Evolutionary conservation across 53 echinoderm and acorn worm genomes (phyloP).

Genomic region (Paelopatides confundens): DNA sequence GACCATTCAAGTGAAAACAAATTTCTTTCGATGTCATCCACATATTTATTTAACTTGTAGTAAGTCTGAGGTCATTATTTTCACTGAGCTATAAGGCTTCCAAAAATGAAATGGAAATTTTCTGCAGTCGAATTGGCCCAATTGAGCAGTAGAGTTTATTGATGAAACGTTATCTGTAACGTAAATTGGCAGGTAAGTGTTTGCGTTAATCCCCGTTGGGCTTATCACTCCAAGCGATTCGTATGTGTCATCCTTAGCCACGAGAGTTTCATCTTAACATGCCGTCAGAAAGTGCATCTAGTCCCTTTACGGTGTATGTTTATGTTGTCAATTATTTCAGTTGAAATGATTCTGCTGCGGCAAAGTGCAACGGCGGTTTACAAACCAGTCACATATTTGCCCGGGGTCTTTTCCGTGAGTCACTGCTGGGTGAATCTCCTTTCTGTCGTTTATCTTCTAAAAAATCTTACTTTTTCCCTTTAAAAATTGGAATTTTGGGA

Average conservation of each 20-base stretch:
- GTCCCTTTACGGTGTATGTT: constrained; percentile 20
- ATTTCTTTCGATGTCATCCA: background rate
- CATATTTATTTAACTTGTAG: background rate
- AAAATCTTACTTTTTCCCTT: background rate
- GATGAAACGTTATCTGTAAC: constrained; percentile 13
- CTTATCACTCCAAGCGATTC: constrained; percentile 9
- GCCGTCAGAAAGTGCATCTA: constrained; percentile 32
- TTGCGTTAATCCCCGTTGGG: background rate
- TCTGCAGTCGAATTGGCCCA: constrained; percentile 44
- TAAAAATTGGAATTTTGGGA: background rate
- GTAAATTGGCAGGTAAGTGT: constrained; percentile 43
- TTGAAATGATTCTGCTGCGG: constrained; percentile 8
- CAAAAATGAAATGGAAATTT: constrained; percentile 23
- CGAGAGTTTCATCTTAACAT: background rate
- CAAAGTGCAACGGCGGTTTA: constrained; percentile 11
- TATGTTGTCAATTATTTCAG: constrained; percentile 44
- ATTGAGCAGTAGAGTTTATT: constrained; percentile 22
- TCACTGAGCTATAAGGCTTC: constrained; percentile 1
- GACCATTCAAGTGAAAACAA: constrained; percentile 18
- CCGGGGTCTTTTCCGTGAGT: background rate
- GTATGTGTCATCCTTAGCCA: constrained; percentile 17
- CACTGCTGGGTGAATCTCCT: constrained; percentile 34
- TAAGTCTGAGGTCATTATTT: constrained; percentile 6
- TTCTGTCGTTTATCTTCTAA: constrained; percentile 3
- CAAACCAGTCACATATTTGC: constrained; percentile 15